Percentiles rank a stretch among this genome's conserved stretches.
Evolutionary conservation across 2,113 vertebrate species (phyloP).

Genomic region (Archilochus colubris): DNA sequence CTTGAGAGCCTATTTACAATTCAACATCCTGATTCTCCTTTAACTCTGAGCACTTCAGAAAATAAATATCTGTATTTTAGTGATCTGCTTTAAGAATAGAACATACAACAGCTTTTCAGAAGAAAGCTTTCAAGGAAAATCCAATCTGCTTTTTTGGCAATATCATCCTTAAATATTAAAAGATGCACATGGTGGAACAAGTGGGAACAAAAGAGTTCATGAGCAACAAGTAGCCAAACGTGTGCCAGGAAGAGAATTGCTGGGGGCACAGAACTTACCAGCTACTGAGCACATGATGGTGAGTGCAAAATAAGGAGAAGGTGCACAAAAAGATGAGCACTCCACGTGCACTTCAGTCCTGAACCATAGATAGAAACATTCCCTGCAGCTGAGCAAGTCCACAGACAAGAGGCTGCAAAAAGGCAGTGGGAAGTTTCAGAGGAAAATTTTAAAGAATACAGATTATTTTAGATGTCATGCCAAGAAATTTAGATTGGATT

Average conservation of each 20-base stretch:
- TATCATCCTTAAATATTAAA: background rate
- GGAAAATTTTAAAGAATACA: background rate
- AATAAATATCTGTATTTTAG: slow-evolving; percentile 54
- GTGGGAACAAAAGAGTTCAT: background rate
- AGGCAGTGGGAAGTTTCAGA: background rate
- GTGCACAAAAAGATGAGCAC: background rate
- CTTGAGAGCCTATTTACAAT: slow-evolving; percentile 60
- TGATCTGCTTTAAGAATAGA: slow-evolving; percentile 32
- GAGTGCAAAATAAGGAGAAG: background rate
- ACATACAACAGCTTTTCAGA: slow-evolving; percentile 18
- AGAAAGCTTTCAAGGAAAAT: slow-evolving; percentile 19
- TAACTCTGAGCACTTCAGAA: slow-evolving; percentile 42
- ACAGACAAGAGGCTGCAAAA: background rate
- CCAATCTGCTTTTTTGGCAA: slow-evolving; percentile 19
- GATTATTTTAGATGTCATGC: background rate
- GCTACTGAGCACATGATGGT: background rate
- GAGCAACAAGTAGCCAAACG: background rate
- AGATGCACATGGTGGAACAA: background rate
- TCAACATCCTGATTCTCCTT: slow-evolving; percentile 42
- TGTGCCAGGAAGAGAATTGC: background rate
- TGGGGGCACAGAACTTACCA: background rate
- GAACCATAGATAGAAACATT: background rate
- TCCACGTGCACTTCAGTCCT: background rate
- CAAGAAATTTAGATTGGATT: background rate
- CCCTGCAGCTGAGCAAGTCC: background rate